These are phyloP conservation scores for Pemphredon lugubris DNA, from an alignment of 2,888 invertebrate genomes.

Conservation along the genomic window DNA sequence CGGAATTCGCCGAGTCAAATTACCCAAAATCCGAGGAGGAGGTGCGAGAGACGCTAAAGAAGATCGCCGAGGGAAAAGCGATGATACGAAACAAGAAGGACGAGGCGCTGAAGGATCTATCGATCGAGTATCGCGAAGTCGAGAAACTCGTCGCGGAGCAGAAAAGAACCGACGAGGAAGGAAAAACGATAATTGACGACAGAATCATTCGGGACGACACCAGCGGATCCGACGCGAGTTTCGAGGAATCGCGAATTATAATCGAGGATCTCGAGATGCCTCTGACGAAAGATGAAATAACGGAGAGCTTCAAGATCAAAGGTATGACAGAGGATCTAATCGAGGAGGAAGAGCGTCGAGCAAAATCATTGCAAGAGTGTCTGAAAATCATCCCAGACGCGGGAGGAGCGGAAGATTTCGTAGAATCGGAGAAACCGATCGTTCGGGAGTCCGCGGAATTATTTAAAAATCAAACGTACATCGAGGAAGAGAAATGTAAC, in stretches of 20 bases:
- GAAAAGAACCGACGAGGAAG: constrained; percentile 8
- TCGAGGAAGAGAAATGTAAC: neutral
- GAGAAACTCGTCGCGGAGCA: constrained; percentile 34
- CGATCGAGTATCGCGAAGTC: constrained; percentile 50
- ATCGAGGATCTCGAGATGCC: constrained; percentile 44
- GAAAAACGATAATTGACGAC: neutral
- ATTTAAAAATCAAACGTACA: neutral
- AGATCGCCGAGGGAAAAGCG: constrained; percentile 63
- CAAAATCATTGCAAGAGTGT: constrained; percentile 40
- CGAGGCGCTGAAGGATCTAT: constrained; percentile 56
- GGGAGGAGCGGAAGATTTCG: constrained; percentile 1
- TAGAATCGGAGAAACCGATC: neutral
- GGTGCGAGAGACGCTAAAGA: constrained; percentile 52
- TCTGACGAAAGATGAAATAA: constrained; percentile 55
- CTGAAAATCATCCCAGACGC: constrained; percentile 16
- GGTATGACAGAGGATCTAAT: neutral
- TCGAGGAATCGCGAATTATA: constrained; percentile 11
- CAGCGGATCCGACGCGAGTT: constrained; percentile 24
- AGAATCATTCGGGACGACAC: neutral
- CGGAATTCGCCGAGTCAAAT: constrained; percentile 26
- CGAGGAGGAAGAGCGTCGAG: constrained; percentile 23
- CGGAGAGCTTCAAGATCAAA: constrained; percentile 43
- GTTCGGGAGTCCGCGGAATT: neutral
- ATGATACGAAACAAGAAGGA: constrained; percentile 62
- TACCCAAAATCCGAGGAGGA: constrained; percentile 48